Base-by-base conservation (phyloP, 2,888 invertebrate species). In the Hedya salicella region DNA sequence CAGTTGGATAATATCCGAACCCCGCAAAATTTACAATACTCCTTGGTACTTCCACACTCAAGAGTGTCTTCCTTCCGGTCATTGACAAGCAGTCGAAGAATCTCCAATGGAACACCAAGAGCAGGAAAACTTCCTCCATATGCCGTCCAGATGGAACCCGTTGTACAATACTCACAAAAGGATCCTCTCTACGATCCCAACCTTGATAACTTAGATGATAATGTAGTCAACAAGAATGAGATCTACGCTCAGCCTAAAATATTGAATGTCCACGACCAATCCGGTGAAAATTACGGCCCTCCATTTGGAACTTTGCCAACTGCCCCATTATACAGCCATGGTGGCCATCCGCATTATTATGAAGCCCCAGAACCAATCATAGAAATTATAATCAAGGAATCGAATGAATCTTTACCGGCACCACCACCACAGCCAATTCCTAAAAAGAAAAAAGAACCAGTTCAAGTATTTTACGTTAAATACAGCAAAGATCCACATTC, bases 321-420 rank as follows among this genome's bases (percentile, higher is more conserved):
- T 40, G 92, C 92, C 42, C 93, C 91, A 6, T 73, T 92, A n/a
- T 93, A 93, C 67, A 89, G 91, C 48, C 89, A 91, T 65, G 89
- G 89, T 68, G 83, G 81, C 19, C 87, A 86, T 54, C 94, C 86
- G 1, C 93, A 94, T 56, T 95, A 95, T 75, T 93, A 95, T 71
- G 95, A 96, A 80, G 96, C 96, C 59, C 97, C 97, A 0, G 97
- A 97, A 79, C 97, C 97, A 4, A 97, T 97, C 17, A 97, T 97
- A 75, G 97, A 97, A 88, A 97, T 97, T 72, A 97, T 97, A 69
- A 97, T 97, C 59, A 97, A 97, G 78, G 97, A 97, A 83, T 97
- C 97, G 0, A 97, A 97, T 79, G 96, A 97, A 77, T 94, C 96
- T 0, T 81, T 97, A 1, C 95, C 97, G 1, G 94, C 95, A 1